These are phyloP conservation scores for Cyclargus thomasi DNA, from an alignment of 1,140 invertebrate species.

Conservation along the genomic window DNA sequence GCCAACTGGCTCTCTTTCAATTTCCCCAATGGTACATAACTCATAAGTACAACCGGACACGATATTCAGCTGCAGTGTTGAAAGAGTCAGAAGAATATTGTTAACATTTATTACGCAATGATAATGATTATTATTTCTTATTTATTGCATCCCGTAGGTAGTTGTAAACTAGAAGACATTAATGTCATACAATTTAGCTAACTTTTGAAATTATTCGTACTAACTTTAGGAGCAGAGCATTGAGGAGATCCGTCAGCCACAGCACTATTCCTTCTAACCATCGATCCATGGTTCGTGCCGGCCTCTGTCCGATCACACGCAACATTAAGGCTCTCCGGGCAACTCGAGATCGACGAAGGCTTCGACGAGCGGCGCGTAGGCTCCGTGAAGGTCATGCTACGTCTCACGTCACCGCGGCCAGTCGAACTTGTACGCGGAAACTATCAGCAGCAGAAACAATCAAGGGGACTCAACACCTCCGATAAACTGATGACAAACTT, in stretches of 20 bases:
- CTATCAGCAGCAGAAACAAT: not conserved
- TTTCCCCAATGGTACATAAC: too few species aligned
- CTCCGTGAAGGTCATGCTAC: not conserved
- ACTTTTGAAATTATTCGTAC: slow-evolving; percentile 24
- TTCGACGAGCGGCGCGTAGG: slow-evolving; percentile 9
- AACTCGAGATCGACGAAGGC: slow-evolving; percentile 1
- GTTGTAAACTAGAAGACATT: too few species aligned
- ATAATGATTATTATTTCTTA: too few species aligned
- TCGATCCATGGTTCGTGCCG: slow-evolving; percentile 29
- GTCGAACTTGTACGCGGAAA: slow-evolving; percentile 8
- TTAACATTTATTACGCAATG: too few species aligned
- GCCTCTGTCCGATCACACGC: not conserved
- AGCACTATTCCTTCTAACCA: slow-evolving; percentile 38
- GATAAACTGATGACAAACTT: not conserved
- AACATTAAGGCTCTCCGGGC: not conserved
- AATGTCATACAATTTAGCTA: not conserved
- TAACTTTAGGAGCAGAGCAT: slow-evolving; percentile 39
- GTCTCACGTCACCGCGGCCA: slow-evolving; percentile 5
- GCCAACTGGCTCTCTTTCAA: too few species aligned
- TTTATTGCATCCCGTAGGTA: too few species aligned
- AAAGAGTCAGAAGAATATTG: too few species aligned
- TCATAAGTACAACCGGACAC: too few species aligned
- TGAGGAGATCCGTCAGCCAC: slow-evolving; percentile 37
- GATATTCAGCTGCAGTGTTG: too few species aligned
- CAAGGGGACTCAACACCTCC: not conserved